Evolutionary conservation across 2,888 invertebrate species (phyloP), one percentile per base, ranked within the genome.

Genomic region (Cacoxenus indagator): DNA sequence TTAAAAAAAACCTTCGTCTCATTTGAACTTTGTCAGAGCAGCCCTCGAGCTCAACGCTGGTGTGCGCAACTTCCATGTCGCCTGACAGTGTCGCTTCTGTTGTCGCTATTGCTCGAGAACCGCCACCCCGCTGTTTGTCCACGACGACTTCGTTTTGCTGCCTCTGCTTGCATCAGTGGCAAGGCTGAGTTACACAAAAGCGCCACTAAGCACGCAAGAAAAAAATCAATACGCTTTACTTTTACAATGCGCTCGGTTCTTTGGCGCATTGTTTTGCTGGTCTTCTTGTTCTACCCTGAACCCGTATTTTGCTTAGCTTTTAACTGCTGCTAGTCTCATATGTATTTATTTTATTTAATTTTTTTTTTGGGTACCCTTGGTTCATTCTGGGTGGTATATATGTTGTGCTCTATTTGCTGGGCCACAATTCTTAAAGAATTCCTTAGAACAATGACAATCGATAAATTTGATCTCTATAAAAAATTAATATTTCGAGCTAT

Each of bases 201-300:
- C 55, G 26, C 26, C 55, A 55, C 55, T 55, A 55, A 55, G 26
- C 55, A 55, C 55, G 55, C 55, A 55, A 55, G 27, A 55, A 55
- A 55, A n/a, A 54, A 54, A 55, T 55, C 55, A 55, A 55, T 55
- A 55, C n/a, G 55, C 26, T 55, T 55, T 55, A 55, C 55, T 55
- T 55, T 55, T n/a, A n/a, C n/a, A 55, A n/a, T 55, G n/a, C 14
- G 26, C 55, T 22, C n/a, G n/a, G n/a, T n/a, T n/a, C n/a, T n/a
- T n/a, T n/a, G n/a, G n/a, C n/a, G n/a, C n/a, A n/a, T n/a, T n/a
- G n/a, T n/a, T n/a, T n/a, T n/a, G n/a, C n/a, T n/a, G n/a, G n/a
- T n/a, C n/a, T n/a, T n/a, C n/a, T n/a, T n/a, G n/a, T n/a, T n/a
- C n/a, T n/a, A n/a, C n/a, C n/a, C n/a, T n/a, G n/a, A n/a, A n/a